Base-by-base conservation (phyloP, 2,888 invertebrate genomes). In the Agrilus mali region DNA sequence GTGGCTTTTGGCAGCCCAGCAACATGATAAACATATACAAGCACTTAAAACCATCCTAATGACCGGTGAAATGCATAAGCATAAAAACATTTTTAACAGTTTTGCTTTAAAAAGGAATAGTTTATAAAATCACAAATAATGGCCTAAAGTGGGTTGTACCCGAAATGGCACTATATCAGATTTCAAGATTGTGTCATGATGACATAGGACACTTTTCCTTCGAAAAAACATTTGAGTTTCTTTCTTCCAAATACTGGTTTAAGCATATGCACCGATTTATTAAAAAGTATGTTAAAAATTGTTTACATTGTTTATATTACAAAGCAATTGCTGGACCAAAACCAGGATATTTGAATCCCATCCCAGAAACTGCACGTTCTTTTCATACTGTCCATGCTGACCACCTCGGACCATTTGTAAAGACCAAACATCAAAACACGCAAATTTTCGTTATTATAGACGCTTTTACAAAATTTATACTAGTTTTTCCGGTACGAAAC, bases 331-430 rank as follows among this genome's bases (percentile, higher is more conserved):
- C 45, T 52, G 44, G 60, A 0, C 13, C 38, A 54, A 1, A 51
- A 44, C 5, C 49, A 22, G 57, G 54, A 1, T 42, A 48, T 22
- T 27, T 58, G 15, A 42, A 51, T 39, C 56, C 60, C 0, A 66
- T 66, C 12, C 55, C 56, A 8, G 64, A 65, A 46, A 50, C 57
- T 10, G 45, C 52, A 2, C 49, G 56, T 4, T 63, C 65, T 0
- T 65, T 67, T 35, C 57, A 64, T 41, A 65, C 61, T 0, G 16
- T 67, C 12, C 63, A 66, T 45, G 38, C 65, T 0, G 64, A 67
- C 47, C 64, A 66, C 44, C 43, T 65, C 4, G 63, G 63, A 1
- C 64, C 62, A 8, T 66, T 65, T 45, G 52, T 58, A 4, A 55
- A 52, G 12, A 60, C 56, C 38, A 52, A 44, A 12, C 51, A 45